Percentiles rank a stretch among this genome's conserved stretches.
These are phyloP conservation scores for Drosophila teissieri DNA, from an alignment of 1,140 invertebrate genomes.

Conservation along the genomic window DNA sequence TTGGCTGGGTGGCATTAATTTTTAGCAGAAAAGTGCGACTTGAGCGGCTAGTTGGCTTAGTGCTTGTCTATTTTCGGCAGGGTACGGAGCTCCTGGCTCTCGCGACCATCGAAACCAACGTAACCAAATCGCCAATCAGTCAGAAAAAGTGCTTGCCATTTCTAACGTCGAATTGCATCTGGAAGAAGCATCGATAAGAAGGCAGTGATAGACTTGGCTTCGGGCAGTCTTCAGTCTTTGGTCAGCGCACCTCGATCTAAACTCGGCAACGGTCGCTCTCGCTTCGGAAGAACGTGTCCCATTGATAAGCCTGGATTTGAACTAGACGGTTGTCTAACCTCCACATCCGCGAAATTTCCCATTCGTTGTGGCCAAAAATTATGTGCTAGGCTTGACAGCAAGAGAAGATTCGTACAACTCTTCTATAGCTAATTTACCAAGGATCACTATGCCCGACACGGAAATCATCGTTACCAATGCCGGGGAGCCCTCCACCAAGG, in stretches of 20 bases:
- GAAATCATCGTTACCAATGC: conserved; percentile 82
- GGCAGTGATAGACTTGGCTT: conserved; percentile 10
- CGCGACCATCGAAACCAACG: conserved; percentile 46
- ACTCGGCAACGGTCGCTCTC: conserved; percentile 21
- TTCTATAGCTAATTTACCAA: conserved; percentile 1
- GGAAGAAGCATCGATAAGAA: conserved; percentile 20
- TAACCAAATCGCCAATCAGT: conserved; percentile 5
- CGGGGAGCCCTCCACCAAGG: conserved; percentile 84
- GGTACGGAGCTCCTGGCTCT: conserved; percentile 70
- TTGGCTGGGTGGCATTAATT: conserved; percentile 33
- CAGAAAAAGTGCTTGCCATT: conserved; percentile 39
- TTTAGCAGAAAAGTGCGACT: conserved; percentile 76
- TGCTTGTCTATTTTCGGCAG: conserved; percentile 77
- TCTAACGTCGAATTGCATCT: conserved; percentile 46
- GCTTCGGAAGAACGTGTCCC: not conserved
- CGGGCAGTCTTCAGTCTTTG: conserved; percentile 10
- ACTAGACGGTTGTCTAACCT: conserved; percentile 24
- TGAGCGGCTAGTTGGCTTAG: conserved; percentile 59
- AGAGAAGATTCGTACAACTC: conserved; percentile 10
- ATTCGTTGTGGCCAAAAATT: conserved; percentile 25
- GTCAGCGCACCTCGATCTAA: conserved; percentile 10
- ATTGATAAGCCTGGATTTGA: conserved; percentile 13
- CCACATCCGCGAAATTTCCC: conserved; percentile 13
- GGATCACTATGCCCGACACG: conserved; percentile 69
- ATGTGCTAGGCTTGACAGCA: conserved; percentile 33